phyloP scores from a whole-genome alignment of 2,113 vertebrate species.

The Nothocercus nigrocapillus region DNA sequence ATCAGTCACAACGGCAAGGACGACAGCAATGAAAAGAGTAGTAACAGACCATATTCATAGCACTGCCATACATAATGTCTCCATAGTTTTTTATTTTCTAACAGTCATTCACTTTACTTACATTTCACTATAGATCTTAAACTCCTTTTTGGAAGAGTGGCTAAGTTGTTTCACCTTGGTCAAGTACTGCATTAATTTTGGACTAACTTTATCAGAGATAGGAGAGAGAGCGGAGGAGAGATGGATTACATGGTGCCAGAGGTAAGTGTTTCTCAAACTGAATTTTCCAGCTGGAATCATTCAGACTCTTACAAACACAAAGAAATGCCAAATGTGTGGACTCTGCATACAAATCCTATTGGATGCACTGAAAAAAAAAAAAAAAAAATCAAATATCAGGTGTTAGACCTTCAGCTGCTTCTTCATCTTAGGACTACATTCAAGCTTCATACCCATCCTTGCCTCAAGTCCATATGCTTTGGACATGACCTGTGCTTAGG shows the following conservation, averaged over 20 bases:
- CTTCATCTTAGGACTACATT: background rate
- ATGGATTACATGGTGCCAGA: background rate
- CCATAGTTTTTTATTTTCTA: background rate
- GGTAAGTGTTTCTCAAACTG: background rate
- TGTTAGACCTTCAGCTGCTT: background rate
- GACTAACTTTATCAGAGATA: background rate
- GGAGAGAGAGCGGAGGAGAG: background rate
- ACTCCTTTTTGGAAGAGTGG: background rate
- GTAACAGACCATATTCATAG: background rate
- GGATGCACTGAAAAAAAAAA: background rate
- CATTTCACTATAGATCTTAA: background rate
- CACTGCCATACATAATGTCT: background rate
- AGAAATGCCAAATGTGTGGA: background rate
- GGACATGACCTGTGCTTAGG: background rate
- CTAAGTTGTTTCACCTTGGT: background rate
- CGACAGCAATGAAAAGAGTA: background rate
- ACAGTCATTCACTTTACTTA: background rate
- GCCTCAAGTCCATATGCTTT: rapidly evolving
- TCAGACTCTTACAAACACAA: background rate
- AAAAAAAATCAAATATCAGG: background rate
- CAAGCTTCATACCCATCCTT: background rate
- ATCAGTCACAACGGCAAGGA: background rate
- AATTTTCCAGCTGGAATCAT: background rate
- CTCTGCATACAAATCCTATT: background rate
- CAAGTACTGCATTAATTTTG: background rate